phyloP scores from a whole-genome alignment of 2,113 vertebrate genomes.

The Vanacampus margaritifer region DNA sequence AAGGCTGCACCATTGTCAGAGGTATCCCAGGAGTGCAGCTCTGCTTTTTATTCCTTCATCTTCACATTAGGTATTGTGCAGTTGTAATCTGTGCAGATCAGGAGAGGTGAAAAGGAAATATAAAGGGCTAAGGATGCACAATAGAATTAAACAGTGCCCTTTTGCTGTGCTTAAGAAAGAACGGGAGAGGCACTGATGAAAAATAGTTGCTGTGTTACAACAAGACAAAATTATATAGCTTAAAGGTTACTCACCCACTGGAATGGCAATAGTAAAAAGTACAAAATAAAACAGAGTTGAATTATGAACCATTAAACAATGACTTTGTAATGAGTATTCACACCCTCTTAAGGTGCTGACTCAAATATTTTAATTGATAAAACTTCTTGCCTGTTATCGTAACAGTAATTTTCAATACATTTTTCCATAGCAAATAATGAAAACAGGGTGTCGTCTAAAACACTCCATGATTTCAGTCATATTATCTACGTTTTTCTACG shows the following conservation, averaged over 20 bases:
- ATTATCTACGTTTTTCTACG: no score
- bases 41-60: conserved; percentile 58
- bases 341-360: not conserved
- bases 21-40: conserved; percentile 45
- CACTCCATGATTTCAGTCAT: no score
- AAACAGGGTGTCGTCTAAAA: no score
- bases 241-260: conserved; percentile 5
- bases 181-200: conserved; percentile 1
- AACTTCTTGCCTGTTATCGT: no score
- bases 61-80: conserved; percentile 50
- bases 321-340: not conserved
- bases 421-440: no score
- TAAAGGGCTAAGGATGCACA: conserved; percentile 38
- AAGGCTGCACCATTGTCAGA: conserved; percentile 66
- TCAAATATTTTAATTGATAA: not conserved
- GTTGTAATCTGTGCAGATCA: conserved; percentile 33
- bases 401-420: no score
- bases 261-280: not conserved
- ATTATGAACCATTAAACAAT: not conserved
- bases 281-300: not conserved
- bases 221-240: conserved; percentile 9
- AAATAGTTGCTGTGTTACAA: conserved; percentile 4
- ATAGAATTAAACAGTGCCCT: conserved; percentile 43
- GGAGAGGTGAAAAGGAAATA: conserved; percentile 41
- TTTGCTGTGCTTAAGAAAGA: conserved; percentile 22